Base-by-base conservation (phyloP, 1,140 invertebrate species). In the Myzus persicae region DNA sequence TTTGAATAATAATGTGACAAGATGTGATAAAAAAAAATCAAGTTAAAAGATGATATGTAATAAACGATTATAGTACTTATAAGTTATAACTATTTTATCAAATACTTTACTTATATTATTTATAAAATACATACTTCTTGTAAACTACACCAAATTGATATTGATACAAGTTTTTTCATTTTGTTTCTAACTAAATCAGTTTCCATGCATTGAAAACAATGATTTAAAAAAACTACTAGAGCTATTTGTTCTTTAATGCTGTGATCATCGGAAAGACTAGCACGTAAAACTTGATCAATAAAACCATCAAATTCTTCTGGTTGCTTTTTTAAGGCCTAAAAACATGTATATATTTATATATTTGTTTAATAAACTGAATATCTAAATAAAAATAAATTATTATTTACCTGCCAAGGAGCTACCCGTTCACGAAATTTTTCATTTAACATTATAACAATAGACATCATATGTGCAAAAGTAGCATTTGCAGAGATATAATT, bases 151-250 rank as follows among this genome's bases (percentile, higher is more conserved):
- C 99, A 99, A 96, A 99, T 99, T 14, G 98, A 97, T 1, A 99
- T 96, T 0, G 98, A 99, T 0, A 99, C 98, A 40, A 99, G 95
- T 94, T 97, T 96, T 95, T 99, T 99, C 7, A 99, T 97, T 95
- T 99, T 98, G 94, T 99, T 97, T 59, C 99, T 95, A 85, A 99
- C 98, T 20, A 99, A 95, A 94, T 98, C 97, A 42, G 99, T 97
- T 96, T 99, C 99, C 97, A 99, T 98, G 94, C 98, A 99, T 94
- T 99, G 99, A 94, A 99, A 99, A 95, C 98, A 98, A 95, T 99
- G 98, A 95, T 99, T 99, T 0, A 99, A 95, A 95, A 99, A 99
- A 24, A 99, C 96, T 9, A 99, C 96, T 54, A 99, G 94, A 0
- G 97, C 96, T 0, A 97, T 98, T 95, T 99, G 98, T 95, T 99